Conservation (phyloP, 1,140 invertebrate genomes). For the Diachasma alloeum region DNA sequence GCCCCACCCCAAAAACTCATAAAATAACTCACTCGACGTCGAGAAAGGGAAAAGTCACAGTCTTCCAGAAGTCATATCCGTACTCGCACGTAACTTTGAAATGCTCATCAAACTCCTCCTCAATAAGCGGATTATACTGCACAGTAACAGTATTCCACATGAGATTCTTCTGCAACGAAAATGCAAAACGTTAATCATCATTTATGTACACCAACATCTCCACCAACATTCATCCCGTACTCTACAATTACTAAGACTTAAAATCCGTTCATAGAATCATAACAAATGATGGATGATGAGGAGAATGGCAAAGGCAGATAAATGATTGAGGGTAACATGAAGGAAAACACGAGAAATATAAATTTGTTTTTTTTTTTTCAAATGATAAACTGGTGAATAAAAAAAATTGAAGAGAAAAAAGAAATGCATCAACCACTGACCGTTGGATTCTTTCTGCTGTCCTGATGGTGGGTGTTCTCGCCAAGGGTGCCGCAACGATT, state of each 20-base stretch:
- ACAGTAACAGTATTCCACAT: slow-evolving; percentile 97
- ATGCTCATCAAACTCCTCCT: slow-evolving; percentile 94
- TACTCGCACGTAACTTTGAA: slow-evolving; percentile 97
- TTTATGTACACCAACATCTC: not conserved
- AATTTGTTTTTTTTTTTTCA: not conserved
- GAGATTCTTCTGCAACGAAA: slow-evolving; percentile 79
- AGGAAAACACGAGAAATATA: not conserved
- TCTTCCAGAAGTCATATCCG: slow-evolving; percentile 96
- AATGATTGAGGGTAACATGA: not conserved
- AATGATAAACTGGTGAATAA: not conserved
- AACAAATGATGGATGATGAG: slow-evolving; percentile 2
- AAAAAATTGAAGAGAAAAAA: not conserved
- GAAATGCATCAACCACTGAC: slow-evolving; percentile 65
- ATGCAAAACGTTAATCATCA: slow-evolving; percentile 14
- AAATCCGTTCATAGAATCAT: not conserved
- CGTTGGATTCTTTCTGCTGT: slow-evolving; percentile 84
- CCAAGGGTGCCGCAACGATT: slow-evolving; percentile 92
- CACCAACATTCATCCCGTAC: not conserved
- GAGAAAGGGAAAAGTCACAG: slow-evolving; percentile 92
- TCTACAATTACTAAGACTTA: not conserved
- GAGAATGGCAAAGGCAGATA: not conserved
- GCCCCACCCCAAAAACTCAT: not conserved
- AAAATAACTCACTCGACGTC: slow-evolving; percentile 84
- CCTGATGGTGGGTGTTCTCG: slow-evolving; percentile 85
- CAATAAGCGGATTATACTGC: slow-evolving; percentile 92